Evolutionary conservation across 2,113 vertebrate species (phyloP).

Genomic region (Ceyx melanurus): DNA sequence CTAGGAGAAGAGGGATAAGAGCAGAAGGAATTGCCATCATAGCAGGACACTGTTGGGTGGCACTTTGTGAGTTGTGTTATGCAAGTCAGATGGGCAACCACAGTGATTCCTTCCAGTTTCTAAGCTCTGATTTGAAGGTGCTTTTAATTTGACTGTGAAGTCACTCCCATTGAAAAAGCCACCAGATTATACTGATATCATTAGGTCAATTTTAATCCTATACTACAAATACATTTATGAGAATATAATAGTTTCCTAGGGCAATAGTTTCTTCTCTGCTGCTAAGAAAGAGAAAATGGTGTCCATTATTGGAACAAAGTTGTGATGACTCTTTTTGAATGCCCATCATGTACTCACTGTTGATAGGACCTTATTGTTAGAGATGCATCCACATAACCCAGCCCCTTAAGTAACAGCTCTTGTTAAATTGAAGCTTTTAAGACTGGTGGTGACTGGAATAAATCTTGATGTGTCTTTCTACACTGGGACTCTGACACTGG

Average conservation of each 20-base stretch:
- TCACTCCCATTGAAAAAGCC: background rate
- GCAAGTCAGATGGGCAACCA: background rate
- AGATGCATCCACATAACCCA: background rate
- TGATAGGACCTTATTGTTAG: background rate
- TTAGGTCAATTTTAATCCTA: background rate
- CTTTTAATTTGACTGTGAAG: background rate
- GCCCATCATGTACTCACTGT: background rate
- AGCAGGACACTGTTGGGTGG: background rate
- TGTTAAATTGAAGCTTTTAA: background rate
- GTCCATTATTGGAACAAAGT: background rate
- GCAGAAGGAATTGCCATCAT: background rate
- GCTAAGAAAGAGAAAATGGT: background rate
- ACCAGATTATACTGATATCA: background rate
- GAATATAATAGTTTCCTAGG: background rate
- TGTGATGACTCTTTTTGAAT: background rate
- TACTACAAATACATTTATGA: background rate
- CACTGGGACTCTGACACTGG: background rate
- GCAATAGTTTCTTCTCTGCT: background rate
- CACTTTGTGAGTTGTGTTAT: background rate
- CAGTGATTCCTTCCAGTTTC: background rate
- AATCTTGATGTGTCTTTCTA: background rate
- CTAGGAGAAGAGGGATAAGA: background rate
- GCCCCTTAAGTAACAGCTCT: background rate
- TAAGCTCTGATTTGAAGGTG: background rate
- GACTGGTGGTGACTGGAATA: background rate